phyloP scores from a whole-genome alignment of 2,888 invertebrate genomes.

The Trisateles emortualis region DNA sequence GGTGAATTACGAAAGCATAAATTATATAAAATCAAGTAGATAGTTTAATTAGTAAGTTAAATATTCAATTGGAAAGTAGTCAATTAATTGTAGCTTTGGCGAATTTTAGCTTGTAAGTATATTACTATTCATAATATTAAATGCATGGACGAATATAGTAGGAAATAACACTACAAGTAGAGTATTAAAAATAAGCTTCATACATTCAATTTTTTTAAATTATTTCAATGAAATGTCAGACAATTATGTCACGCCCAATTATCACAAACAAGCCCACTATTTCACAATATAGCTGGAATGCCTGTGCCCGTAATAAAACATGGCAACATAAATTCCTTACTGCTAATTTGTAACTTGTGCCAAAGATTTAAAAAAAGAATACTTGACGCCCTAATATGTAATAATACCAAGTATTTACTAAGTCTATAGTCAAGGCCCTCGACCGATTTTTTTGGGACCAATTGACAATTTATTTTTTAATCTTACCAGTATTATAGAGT shows the following conservation, averaged over 20 bases:
- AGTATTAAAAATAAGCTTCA: neutral
- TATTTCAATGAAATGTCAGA: neutral
- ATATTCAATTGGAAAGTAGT: neutral
- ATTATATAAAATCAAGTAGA: conserved; percentile 1
- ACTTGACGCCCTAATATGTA: neutral
- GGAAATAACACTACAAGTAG: conserved; percentile 2
- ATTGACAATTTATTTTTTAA: conserved; percentile 32
- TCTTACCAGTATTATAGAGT: conserved; percentile 44
- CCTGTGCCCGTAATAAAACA: conserved; percentile 13
- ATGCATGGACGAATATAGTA: neutral
- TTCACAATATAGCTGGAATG: conserved; percentile 27
- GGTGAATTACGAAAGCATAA: conserved; percentile 2
- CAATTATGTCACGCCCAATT: neutral
- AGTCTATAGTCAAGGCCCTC: conserved; percentile 26
- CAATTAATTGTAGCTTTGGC: conserved; percentile 3
- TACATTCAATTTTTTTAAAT: neutral
- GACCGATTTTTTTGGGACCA: conserved; percentile 39
- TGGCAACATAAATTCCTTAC: conserved; percentile 19
- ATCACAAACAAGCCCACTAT: conserved; percentile 11
- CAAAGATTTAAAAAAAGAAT: conserved; percentile 5
- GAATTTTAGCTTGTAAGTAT: conserved; percentile 1
- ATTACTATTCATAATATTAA: conserved; percentile 4
- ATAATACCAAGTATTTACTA: conserved; percentile 12
- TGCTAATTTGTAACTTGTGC: conserved; percentile 21
- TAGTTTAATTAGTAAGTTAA: neutral